Evolutionary conservation across 2,113 vertebrate species (phyloP).

Genomic region (Hyaena hyaena): DNA sequence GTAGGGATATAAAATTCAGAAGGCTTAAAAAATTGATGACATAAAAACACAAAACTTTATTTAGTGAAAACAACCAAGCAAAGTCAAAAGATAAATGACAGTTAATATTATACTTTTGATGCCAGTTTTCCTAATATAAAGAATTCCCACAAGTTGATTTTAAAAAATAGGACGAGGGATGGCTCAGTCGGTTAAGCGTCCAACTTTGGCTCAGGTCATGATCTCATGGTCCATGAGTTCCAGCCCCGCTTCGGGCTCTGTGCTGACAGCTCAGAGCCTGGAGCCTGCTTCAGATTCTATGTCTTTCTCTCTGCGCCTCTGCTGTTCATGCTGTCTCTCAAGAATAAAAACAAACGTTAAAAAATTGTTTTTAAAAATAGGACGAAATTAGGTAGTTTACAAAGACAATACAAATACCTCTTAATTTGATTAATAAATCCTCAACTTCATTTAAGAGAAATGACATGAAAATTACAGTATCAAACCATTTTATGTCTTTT

Average conservation of each 20-base stretch:
- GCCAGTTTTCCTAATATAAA: neutral
- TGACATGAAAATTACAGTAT: neutral
- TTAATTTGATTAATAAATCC: slow-evolving; percentile 23
- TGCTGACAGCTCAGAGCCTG: too few relatives aligned
- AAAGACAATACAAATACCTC: neutral
- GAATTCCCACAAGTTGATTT: neutral
- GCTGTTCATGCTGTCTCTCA: too few relatives aligned
- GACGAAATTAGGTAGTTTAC: neutral
- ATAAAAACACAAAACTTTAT: neutral
- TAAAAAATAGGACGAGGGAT: neutral
- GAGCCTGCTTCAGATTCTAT: too few relatives aligned
- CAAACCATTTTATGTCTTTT: neutral
- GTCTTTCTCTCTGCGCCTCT: too few relatives aligned
- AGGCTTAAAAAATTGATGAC: neutral
- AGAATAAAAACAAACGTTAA: too few relatives aligned
- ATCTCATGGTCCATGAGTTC: too few relatives aligned
- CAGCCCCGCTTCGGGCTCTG: too few relatives aligned
- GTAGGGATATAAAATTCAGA: neutral
- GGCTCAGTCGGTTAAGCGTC: too few relatives aligned
- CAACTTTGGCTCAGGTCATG: too few relatives aligned
- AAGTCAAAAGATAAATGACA: neutral
- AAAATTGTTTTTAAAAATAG: neutral
- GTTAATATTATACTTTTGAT: neutral
- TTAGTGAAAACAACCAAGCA: neutral
- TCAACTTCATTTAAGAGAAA: slow-evolving; percentile 33